Percentiles rank a stretch among this genome's conserved stretches.
Evolutionary conservation across 2,888 invertebrate genomes (phyloP).

Genomic region (Caenorhabditis angaria): DNA sequence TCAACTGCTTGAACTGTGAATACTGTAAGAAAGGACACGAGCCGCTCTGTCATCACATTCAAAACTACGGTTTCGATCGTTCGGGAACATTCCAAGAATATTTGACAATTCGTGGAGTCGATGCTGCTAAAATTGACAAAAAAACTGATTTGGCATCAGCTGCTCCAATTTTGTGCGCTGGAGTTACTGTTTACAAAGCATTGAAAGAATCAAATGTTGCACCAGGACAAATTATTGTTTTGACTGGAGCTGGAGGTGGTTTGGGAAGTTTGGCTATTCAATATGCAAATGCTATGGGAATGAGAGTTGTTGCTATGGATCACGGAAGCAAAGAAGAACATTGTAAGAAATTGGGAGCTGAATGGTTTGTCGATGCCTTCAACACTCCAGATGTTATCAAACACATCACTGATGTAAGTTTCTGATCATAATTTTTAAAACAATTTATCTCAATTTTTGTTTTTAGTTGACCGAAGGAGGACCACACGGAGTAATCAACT

Average conservation of each 20-base stretch:
- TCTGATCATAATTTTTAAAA: conserved; percentile 1
- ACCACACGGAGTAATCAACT: conserved; percentile 54
- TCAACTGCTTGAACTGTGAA: conserved; percentile 53
- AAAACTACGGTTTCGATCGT: conserved; percentile 41
- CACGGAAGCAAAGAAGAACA: conserved; percentile 40
- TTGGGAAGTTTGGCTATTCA: conserved; percentile 56
- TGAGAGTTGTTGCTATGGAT: conserved; percentile 55
- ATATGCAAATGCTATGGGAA: conserved; percentile 58
- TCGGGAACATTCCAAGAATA: conserved; percentile 56
- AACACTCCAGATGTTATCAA: conserved; percentile 33
- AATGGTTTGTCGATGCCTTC: conserved; percentile 49
- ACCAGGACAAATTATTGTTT: conserved; percentile 53
- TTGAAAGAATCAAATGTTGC: conserved; percentile 50
- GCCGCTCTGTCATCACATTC: conserved; percentile 46
- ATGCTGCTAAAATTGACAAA: conserved; percentile 44
- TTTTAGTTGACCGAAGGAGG: conserved; percentile 51
- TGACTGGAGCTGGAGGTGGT: conserved; percentile 60
- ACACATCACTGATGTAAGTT: conserved; percentile 32
- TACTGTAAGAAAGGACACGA: conserved; percentile 54
- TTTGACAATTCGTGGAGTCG: conserved; percentile 45
- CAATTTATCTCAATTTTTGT: not conserved
- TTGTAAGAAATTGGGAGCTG: conserved; percentile 47
- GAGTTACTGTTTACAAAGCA: conserved; percentile 57
- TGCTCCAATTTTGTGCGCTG: conserved; percentile 58
- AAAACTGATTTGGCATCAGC: conserved; percentile 43